Evolutionary conservation across 2,113 vertebrate species (phyloP).

Genomic region (Crotalus viridis): DNA sequence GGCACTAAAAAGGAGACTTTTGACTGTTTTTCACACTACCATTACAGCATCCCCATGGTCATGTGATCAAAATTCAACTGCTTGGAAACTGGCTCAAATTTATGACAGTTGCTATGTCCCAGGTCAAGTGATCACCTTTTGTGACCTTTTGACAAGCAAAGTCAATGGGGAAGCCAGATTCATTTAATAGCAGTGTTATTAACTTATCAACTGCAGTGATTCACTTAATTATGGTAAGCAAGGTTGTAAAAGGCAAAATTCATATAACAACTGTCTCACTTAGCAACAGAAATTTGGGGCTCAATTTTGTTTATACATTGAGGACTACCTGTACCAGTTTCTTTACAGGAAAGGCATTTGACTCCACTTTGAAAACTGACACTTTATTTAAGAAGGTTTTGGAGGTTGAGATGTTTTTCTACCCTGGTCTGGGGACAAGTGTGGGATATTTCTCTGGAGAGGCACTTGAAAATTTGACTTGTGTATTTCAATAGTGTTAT

Average conservation of each 20-base stretch:
- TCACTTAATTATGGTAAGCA: background rate
- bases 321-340: background rate
- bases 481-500: background rate
- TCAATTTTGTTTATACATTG: background rate
- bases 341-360: background rate
- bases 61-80: background rate
- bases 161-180: background rate
- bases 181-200: background rate
- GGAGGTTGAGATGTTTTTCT: background rate
- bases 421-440: background rate
- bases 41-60: background rate
- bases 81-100: background rate
- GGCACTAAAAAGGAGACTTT: background rate
- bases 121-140: background rate
- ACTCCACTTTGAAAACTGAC: background rate
- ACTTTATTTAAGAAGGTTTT: background rate
- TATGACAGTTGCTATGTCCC: background rate
- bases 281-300: background rate
- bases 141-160: background rate
- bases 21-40: background rate
- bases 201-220: background rate
- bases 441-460: background rate
- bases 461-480: background rate
- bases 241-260: background rate
- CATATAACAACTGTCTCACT: background rate